Evolutionary conservation across 2,888 invertebrate genomes (phyloP).

Genomic region (Cetonia aurata): DNA sequence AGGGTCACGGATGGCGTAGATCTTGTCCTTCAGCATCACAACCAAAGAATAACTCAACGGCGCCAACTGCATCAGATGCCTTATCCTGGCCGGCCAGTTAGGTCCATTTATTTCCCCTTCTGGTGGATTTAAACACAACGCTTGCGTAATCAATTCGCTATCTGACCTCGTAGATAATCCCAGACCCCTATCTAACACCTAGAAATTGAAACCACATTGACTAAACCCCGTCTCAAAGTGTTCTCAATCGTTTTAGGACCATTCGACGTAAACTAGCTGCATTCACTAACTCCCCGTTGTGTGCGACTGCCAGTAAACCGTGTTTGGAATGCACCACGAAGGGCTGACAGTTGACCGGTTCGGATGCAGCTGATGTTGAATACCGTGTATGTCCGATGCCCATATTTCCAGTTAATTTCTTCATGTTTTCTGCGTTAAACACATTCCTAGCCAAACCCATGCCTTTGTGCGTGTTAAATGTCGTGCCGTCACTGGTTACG

Average conservation of each 20-base stretch:
- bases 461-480: constrained; percentile 89
- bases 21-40: constrained; percentile 92
- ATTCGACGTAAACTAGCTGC: constrained; percentile 88
- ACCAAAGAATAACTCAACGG: constrained; percentile 96
- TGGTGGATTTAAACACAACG: constrained; percentile 91
- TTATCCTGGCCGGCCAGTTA: constrained; percentile 93
- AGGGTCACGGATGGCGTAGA: constrained; percentile 96
- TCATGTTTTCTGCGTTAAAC: constrained; percentile 90
- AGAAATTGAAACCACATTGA: constrained; percentile 37
- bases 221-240: not conserved
- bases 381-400: constrained; percentile 98
- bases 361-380: constrained; percentile 95
- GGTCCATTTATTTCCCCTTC: constrained; percentile 89
- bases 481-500: constrained; percentile 89
- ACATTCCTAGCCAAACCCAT: constrained; percentile 96
- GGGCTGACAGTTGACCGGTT: constrained; percentile 96
- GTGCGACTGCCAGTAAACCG: constrained; percentile 94
- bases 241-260: constrained; percentile 68
- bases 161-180: constrained; percentile 97
- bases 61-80: constrained; percentile 92
- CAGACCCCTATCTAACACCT: constrained; percentile 94
- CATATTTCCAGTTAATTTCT: constrained; percentile 86
- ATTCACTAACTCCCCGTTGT: constrained; percentile 98
- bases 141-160: constrained; percentile 97
- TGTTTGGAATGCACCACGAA: constrained; percentile 98